A percentile compares a stretch with the other conserved stretches of the same genome.
Conservation (phyloP, 2,113 vertebrate species). For the Eira barbara region DNA sequence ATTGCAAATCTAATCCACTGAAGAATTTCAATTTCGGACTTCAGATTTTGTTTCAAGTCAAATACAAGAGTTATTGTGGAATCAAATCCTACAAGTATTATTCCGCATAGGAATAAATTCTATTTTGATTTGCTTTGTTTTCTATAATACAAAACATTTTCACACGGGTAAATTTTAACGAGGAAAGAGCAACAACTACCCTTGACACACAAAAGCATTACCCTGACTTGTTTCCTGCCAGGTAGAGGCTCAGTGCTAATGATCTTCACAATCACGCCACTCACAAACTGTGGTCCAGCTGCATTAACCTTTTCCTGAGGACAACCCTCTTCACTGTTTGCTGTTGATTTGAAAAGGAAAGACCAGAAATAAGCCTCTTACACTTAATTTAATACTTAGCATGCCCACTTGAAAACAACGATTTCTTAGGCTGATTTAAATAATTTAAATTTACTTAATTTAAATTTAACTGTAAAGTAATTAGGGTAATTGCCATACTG, state of each 20-base stretch:
- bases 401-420: not conserved
- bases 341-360: conserved; percentile 63
- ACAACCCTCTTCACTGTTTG: conserved; percentile 41
- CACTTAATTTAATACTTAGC: not conserved
- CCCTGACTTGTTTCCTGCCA: conserved; percentile 90
- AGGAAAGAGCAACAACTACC: conserved; percentile 64
- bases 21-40: not conserved
- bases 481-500: not conserved
- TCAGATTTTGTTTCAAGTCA: not conserved
- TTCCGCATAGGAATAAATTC: not conserved
- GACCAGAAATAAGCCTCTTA: not conserved
- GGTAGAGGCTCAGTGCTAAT: conserved; percentile 89
- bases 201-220: conserved; percentile 79
- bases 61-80: not conserved
- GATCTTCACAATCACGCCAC: conserved; percentile 96
- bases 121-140: not conserved
- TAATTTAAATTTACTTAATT: not conserved
- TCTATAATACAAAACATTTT: conserved; percentile 68
- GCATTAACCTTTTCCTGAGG: conserved; percentile 78
- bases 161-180: not conserved
- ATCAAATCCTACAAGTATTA: not conserved
- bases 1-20: not conserved
- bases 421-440: not conserved
- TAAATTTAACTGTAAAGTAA: not conserved
- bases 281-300: conserved; percentile 90